Percentiles rank a stretch among this genome's conserved stretches.
phyloP scores from a whole-genome alignment of 1,140 invertebrate genomes.

The Bombus superbus region DNA sequence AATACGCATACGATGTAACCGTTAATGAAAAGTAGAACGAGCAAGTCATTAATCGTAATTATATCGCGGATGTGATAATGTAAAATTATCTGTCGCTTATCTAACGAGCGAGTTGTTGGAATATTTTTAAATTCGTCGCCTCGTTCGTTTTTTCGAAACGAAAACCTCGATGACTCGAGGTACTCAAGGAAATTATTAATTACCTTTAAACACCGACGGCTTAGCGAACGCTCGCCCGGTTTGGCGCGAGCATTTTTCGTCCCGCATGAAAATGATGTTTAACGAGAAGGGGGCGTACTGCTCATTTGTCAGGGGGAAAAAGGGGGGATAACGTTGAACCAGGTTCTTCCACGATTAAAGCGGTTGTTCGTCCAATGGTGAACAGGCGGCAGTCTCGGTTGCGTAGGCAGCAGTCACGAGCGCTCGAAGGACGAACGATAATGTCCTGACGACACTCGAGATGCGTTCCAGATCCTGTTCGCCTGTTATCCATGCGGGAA shows the following conservation, averaged over 20 bases:
- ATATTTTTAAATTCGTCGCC: background rate
- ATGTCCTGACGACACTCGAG: slow-evolving; percentile 58
- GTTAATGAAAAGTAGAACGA: background rate
- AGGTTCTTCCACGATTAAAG: slow-evolving; percentile 56
- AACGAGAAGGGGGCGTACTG: slow-evolving; percentile 60
- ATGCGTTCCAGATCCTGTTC: slow-evolving; percentile 61
- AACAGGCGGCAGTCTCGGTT: background rate
- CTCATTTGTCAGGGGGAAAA: slow-evolving; percentile 32
- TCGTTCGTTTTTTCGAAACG: background rate
- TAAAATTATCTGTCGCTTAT: background rate
- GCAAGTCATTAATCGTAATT: background rate
- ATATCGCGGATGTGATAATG: background rate
- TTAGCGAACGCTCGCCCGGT: slow-evolving; percentile 28
- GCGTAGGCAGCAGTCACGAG: slow-evolving; percentile 52
- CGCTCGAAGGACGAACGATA: slow-evolving; percentile 60
- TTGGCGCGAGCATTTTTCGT: slow-evolving; percentile 48
- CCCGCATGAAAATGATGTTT: slow-evolving; percentile 51
- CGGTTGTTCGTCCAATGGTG: slow-evolving; percentile 44
- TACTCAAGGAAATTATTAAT: slow-evolving; percentile 14
- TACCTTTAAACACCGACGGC: slow-evolving; percentile 36
- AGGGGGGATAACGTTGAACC: slow-evolving; percentile 35
- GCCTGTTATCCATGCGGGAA: slow-evolving; percentile 52
- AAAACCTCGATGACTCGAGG: background rate
- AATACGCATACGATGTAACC: background rate
- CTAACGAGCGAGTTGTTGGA: background rate